Percentiles rank a stretch among this genome's conserved stretches.
Evolutionary conservation across 2,797 vertebrate species (phyloP).

Genomic region (Brotogeris chrysoptera): DNA sequence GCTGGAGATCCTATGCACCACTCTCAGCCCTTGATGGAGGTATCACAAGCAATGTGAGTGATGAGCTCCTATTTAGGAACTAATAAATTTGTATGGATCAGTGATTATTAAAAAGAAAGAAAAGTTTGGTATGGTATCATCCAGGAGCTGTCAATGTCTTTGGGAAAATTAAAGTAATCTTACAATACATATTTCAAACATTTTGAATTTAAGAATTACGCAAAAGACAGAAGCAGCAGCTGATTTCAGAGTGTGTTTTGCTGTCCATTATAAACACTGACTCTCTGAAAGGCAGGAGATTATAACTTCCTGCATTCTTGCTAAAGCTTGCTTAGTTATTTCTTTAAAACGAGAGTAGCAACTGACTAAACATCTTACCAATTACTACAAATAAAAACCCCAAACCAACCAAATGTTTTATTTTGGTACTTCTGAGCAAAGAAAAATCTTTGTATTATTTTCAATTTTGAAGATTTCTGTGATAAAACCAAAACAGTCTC

Average conservation of each 20-base stretch:
- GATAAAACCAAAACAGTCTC: background rate
- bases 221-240: constrained; percentile 3
- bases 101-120: constrained; percentile 40
- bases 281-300: background rate
- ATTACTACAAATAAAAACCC: background rate
- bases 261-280: background rate
- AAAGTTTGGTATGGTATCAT: background rate
- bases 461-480: background rate
- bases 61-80: constrained; percentile 8
- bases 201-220: constrained; percentile 25
- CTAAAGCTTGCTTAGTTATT: background rate
- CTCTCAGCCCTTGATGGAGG: background rate
- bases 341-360: background rate
- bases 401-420: background rate
- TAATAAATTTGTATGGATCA: constrained; percentile 20
- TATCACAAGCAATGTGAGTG: background rate
- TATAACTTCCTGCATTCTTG: background rate
- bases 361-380: background rate
- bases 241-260: background rate
- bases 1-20: background rate
- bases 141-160: constrained; percentile 21
- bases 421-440: background rate
- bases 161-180: constrained; percentile 22
- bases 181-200: constrained; percentile 6
- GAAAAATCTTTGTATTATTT: background rate